These are phyloP conservation scores for Orgyia antiqua DNA, from an alignment of 2,888 invertebrate genomes.

Conservation along the genomic window DNA sequence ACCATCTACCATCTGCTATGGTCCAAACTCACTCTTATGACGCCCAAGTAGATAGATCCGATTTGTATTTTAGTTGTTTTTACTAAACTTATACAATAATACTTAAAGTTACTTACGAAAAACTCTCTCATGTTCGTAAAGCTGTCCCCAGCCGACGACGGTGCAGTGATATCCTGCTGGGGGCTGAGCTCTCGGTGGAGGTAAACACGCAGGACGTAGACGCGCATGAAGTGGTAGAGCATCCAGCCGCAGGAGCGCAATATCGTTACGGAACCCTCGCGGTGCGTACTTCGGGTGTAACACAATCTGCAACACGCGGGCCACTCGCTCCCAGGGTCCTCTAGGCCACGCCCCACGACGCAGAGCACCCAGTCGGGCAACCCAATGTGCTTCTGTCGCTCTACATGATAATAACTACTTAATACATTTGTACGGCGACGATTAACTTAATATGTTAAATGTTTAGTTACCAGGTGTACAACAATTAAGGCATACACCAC, in stretches of 20 bases:
- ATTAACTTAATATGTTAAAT: too few species aligned
- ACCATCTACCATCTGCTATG: too few species aligned
- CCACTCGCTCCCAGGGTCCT: slow-evolving; percentile 85
- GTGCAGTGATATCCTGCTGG: slow-evolving; percentile 84
- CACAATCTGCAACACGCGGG: slow-evolving; percentile 80
- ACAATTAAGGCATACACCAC: too few species aligned
- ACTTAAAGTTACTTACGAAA: slow-evolving; percentile 82
- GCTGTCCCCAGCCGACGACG: slow-evolving; percentile 89
- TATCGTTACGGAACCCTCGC: slow-evolving; percentile 87
- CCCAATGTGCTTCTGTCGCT: slow-evolving; percentile 86
- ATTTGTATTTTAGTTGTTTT: too few species aligned
- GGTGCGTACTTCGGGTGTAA: slow-evolving; percentile 87
- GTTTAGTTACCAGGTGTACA: too few species aligned
- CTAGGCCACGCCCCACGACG: slow-evolving; percentile 84
- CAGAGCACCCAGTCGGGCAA: slow-evolving; percentile 86
- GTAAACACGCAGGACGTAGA: slow-evolving; percentile 71
- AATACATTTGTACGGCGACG: too few species aligned
- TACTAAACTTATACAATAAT: too few species aligned
- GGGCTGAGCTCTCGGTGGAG: slow-evolving; percentile 76
- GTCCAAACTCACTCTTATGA: too few species aligned
- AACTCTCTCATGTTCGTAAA: slow-evolving; percentile 86
- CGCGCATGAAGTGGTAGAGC: slow-evolving; percentile 76
- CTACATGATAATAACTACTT: too few species aligned
- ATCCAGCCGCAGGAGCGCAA: slow-evolving; percentile 81
- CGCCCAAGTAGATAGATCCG: too few species aligned